phyloP scores from a whole-genome alignment of 2,888 invertebrate genomes.

The Archips xylosteana region DNA sequence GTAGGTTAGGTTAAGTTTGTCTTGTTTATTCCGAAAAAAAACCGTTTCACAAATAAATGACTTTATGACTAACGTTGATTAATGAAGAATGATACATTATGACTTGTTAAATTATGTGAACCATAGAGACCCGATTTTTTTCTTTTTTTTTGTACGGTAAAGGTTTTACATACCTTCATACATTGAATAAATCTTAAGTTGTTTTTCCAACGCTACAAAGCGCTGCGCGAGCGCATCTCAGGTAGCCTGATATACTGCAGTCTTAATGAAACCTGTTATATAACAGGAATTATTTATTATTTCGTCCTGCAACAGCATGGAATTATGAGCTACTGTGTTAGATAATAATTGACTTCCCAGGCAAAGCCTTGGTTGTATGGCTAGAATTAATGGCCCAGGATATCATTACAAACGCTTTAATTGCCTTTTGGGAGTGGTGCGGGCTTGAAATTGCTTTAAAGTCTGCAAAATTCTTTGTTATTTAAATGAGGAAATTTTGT shows the following conservation, averaged over 20 bases:
- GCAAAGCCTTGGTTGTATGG: conserved; percentile 41
- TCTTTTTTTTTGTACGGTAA: too few relatives aligned
- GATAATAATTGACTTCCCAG: conserved; percentile 76
- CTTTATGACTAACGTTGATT: too few relatives aligned
- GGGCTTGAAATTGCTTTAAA: not conserved
- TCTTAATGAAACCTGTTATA: conserved; percentile 84
- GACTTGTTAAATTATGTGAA: too few relatives aligned
- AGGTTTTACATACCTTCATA: not conserved
- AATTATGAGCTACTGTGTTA: conserved; percentile 76
- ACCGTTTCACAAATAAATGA: too few relatives aligned
- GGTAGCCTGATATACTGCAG: conserved; percentile 81
- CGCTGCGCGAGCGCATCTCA: conserved; percentile 73
- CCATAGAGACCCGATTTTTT: too few relatives aligned
- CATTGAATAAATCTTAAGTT: conserved; percentile 7
- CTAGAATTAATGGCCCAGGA: conserved; percentile 37
- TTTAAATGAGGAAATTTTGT: too few relatives aligned
- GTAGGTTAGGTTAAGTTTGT: too few relatives aligned
- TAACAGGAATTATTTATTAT: conserved; percentile 84
- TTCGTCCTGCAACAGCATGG: conserved; percentile 73
- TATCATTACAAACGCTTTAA: conserved; percentile 40
- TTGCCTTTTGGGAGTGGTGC: conserved; percentile 25
- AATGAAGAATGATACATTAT: too few relatives aligned
- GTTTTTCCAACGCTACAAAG: conserved; percentile 54
- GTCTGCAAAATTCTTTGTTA: too few relatives aligned
- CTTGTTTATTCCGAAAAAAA: too few relatives aligned